These are phyloP conservation scores for Coilia nasus DNA, from an alignment of 2,797 vertebrate genomes.

Conservation along the genomic window DNA sequence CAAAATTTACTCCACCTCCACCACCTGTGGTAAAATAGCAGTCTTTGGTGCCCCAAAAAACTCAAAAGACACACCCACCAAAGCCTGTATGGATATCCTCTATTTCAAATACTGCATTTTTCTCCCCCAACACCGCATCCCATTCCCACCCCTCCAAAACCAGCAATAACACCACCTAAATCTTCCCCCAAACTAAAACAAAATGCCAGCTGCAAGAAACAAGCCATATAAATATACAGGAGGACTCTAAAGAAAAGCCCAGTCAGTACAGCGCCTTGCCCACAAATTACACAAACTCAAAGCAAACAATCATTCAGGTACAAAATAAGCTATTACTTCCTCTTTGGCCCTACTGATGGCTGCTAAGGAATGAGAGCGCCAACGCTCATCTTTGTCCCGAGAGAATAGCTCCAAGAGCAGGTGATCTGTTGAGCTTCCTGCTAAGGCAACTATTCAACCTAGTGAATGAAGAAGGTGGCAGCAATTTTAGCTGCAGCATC, in stretches of 20 bases:
- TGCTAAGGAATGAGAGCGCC: conserved; percentile 75
- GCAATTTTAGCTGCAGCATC: conserved; percentile 44
- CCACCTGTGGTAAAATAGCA: conserved; percentile 62
- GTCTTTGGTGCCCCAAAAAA: conserved; percentile 46
- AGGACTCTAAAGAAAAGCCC: too few species aligned
- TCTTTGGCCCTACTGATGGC: conserved; percentile 75
- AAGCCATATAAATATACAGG: conserved; percentile 35
- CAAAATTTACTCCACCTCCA: conserved; percentile 68
- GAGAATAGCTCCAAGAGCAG: conserved; percentile 59
- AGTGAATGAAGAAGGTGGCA: conserved; percentile 60
- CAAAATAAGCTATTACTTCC: conserved; percentile 63
- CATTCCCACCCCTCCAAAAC: neutral
- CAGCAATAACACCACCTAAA: conserved; percentile 26
- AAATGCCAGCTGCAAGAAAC: conserved; percentile 40
- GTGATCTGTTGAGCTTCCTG: conserved; percentile 49
- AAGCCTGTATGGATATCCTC: conserved; percentile 75
- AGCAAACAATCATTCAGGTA: conserved; percentile 46
- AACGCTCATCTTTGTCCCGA: conserved; percentile 54
- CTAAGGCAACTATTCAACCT: conserved; percentile 51
- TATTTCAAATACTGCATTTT: conserved; percentile 57
- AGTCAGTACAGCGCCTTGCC: conserved; percentile 71
- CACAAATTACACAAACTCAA: conserved; percentile 65
- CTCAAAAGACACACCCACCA: conserved; percentile 67
- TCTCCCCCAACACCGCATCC: conserved; percentile 48
- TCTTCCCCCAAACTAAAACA: conserved; percentile 54